Percentiles rank a stretch among this genome's conserved stretches.
Evolutionary conservation across 2,113 vertebrate genomes (phyloP).

Genomic region (Gallinago undulata): DNA sequence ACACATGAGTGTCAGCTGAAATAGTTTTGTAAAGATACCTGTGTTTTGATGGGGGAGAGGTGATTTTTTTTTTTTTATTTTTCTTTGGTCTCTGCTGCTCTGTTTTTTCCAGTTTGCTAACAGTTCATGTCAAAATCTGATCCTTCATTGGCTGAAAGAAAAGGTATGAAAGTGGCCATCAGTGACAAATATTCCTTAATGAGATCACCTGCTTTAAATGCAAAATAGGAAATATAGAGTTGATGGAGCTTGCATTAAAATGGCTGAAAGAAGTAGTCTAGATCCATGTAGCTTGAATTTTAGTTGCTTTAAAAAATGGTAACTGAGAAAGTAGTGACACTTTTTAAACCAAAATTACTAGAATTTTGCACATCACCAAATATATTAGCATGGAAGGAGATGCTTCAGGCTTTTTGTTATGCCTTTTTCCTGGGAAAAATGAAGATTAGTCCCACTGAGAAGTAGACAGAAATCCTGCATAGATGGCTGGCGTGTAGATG

Average conservation of each 20-base stretch:
- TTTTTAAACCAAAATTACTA: background rate
- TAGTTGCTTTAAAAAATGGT: background rate
- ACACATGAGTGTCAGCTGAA: background rate
- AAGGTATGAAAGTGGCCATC: background rate
- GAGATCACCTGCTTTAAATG: background rate
- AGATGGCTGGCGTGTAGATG: background rate
- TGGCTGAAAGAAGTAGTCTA: background rate
- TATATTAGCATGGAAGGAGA: rapidly evolving
- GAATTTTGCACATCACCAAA: background rate
- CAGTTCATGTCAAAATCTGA: background rate
- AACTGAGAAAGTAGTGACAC: background rate
- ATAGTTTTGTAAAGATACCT: background rate
- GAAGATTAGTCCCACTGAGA: background rate
- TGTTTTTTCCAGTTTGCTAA: background rate
- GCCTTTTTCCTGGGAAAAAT: background rate
- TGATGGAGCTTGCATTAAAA: background rate
- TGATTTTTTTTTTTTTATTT: background rate
- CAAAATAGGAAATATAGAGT: background rate
- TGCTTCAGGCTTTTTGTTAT: rapidly evolving
- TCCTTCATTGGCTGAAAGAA: background rate
- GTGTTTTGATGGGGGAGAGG: background rate
- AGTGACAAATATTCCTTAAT: background rate
- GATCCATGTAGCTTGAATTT: background rate
- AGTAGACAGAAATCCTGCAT: background rate
- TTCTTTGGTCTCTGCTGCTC: background rate